Conservation (phyloP, 92 coral and sea anemone genomes). For the Phenganax stokvisi region DNA sequence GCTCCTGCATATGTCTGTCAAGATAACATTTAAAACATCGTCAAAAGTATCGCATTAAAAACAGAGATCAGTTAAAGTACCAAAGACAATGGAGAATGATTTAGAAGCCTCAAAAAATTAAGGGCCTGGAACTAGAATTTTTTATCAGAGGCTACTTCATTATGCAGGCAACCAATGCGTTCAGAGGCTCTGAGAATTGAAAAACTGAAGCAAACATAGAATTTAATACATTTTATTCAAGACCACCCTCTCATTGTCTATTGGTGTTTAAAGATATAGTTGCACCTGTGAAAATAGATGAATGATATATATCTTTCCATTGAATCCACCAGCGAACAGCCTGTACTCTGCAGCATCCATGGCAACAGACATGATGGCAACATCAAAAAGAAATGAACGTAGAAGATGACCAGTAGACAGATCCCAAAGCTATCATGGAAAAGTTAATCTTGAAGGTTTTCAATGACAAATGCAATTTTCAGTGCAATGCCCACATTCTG, state of each 20-base stretch:
- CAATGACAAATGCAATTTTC: neutral
- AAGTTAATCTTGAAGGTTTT: neutral
- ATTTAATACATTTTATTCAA: no score
- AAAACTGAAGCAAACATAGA: no score
- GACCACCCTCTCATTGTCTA: no score
- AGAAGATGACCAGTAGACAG: constrained; percentile 85
- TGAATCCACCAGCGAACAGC: constrained; percentile 73
- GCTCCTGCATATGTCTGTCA: neutral
- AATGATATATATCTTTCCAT: constrained; percentile 70
- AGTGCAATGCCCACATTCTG: neutral
- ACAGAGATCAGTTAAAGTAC: neutral
- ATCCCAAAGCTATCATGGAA: constrained; percentile 58
- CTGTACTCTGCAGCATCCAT: constrained; percentile 81
- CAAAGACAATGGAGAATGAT: neutral
- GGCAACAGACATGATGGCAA: constrained; percentile 67
- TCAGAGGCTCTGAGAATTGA: no score
- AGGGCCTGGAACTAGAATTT: no score
- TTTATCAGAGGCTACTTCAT: no score
- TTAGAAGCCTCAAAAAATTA: no score
- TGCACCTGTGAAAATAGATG: constrained; percentile 70
- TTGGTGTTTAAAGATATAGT: neutral
- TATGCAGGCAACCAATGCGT: no score
- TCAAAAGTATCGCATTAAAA: neutral
- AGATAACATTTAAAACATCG: neutral
- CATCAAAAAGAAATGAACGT: constrained; percentile 75